Conservation (phyloP, 2,888 invertebrate genomes). For the Lithophane ornitopus region DNA sequence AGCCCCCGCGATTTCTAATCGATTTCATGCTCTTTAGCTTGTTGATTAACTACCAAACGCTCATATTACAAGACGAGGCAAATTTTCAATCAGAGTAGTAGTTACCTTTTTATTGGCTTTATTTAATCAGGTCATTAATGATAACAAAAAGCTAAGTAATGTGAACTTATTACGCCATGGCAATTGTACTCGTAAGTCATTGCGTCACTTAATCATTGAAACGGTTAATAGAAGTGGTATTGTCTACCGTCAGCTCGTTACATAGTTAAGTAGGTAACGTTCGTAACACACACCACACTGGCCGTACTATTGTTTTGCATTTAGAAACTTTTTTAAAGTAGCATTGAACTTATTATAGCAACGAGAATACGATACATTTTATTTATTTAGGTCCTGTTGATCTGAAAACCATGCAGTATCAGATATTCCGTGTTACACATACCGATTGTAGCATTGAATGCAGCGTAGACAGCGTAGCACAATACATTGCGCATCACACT, state of each 20-base stretch:
- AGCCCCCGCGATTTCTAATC: slow-evolving; percentile 68
- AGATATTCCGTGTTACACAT: background rate
- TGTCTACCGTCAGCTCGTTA: slow-evolving; percentile 48
- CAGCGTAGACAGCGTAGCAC: too few relatives aligned
- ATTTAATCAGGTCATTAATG: slow-evolving; percentile 33
- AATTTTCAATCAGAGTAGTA: slow-evolving; percentile 17
- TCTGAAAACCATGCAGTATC: background rate
- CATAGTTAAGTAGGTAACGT: slow-evolving; percentile 51
- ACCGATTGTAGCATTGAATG: background rate
- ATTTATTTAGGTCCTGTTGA: slow-evolving; percentile 5
- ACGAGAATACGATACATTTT: slow-evolving; percentile 35
- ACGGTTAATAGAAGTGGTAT: slow-evolving; percentile 54
- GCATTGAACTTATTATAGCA: slow-evolving; percentile 58
- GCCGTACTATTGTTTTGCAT: slow-evolving; percentile 58
- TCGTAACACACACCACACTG: slow-evolving; percentile 40
- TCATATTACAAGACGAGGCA: slow-evolving; percentile 15
- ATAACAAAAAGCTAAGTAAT: slow-evolving; percentile 41
- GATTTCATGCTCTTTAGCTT: slow-evolving; percentile 70
- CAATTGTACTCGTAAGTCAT: slow-evolving; percentile 47
- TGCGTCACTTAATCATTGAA: slow-evolving; percentile 61
- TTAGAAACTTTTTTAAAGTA: slow-evolving; percentile 55
- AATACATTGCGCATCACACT: slow-evolving; percentile 1
- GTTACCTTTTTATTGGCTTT: slow-evolving; percentile 13
- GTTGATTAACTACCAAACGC: slow-evolving; percentile 40
- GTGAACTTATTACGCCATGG: slow-evolving; percentile 53